Percentiles rank a stretch among this genome's conserved stretches.
Evolutionary conservation across 2,113 vertebrate species (phyloP).

Genomic region (Siniperca chuatsi): DNA sequence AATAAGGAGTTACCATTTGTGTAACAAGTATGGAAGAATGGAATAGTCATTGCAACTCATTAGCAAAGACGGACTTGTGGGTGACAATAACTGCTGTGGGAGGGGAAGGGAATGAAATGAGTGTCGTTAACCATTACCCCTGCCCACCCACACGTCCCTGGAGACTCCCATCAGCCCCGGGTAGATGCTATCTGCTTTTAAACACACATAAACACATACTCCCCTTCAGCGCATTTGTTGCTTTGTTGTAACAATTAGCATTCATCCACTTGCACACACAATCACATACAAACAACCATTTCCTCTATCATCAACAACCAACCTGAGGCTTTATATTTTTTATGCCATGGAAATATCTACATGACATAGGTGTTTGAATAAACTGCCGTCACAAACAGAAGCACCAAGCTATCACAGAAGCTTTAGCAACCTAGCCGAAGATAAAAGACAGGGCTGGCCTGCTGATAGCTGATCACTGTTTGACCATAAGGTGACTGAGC

Average conservation of each 20-base stretch:
- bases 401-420: not conserved
- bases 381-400: not conserved
- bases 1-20: constrained; percentile 23
- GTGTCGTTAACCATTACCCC: constrained; percentile 42
- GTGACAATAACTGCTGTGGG: constrained; percentile 44
- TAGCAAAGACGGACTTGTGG: constrained; percentile 38
- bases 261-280: constrained; percentile 13
- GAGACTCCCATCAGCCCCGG: constrained; percentile 44
- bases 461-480: constrained; percentile 41
- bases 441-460: constrained; percentile 16
- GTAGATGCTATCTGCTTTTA: constrained; percentile 64
- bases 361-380: not conserved
- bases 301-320: not conserved
- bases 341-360: not conserved
- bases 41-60: constrained; percentile 34
- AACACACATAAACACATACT: constrained; percentile 62
- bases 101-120: constrained; percentile 47
- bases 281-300: not conserved
- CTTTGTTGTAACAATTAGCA: constrained; percentile 21
- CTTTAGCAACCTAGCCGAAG: constrained; percentile 1
- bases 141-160: constrained; percentile 57
- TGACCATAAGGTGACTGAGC: constrained; percentile 37
- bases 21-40: constrained; percentile 34
- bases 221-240: constrained; percentile 13
- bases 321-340: not conserved